Base-by-base conservation (phyloP, 2,797 vertebrate genomes). In the Meda fulgida region DNA sequence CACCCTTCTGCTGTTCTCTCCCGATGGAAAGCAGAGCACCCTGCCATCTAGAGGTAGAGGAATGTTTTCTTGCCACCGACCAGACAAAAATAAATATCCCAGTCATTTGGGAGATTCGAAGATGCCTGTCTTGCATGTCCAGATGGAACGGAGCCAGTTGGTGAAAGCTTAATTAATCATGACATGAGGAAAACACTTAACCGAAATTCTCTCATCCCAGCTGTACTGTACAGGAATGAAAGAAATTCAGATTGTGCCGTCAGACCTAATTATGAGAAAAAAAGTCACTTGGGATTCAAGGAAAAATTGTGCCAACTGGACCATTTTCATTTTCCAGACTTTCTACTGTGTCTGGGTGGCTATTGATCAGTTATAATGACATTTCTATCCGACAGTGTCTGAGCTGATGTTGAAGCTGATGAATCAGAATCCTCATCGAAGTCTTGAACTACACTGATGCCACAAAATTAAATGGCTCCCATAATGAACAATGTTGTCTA, bases 11-110 rank as follows among this genome's bases (percentile, higher is more conserved):
- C 9, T 23, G 53, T 77, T 4, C 34, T 70, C 31, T n/a, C 21
- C 53, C 11, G 5, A 3, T 16, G 1, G 43, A 29, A 38, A 38
- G 84, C 53, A 78, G 83, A 70, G 13, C 71, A 79, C 29, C 58
- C 26, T 29, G 85, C 87, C 87, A 87, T 48, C 85, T 87, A 85
- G 71, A 85, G 89, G 83, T 80, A 11, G 60, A 60, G 38, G 36
- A 70, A 7, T 43, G 31, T 46, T 46, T 66, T 78, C 19, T 40
- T 0, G 34, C n/a, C 18, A 76, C 58, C 34, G 1, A 43, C 11
- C 26, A 63, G 53, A 73, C 21, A 43, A 73, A 84, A 58, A 43
- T 34, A 70, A 58, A 60, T 14, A 67, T 29, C 11, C 3, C 14
- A 60, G 36, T 58, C 26, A 60, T 60, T 70, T 34, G 26, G 21